A percentile compares a stretch with the other conserved stretches of the same genome.
These are phyloP conservation scores for Recurvirostra avosetta DNA, from an alignment of 2,113 vertebrate genomes.

Conservation along the genomic window DNA sequence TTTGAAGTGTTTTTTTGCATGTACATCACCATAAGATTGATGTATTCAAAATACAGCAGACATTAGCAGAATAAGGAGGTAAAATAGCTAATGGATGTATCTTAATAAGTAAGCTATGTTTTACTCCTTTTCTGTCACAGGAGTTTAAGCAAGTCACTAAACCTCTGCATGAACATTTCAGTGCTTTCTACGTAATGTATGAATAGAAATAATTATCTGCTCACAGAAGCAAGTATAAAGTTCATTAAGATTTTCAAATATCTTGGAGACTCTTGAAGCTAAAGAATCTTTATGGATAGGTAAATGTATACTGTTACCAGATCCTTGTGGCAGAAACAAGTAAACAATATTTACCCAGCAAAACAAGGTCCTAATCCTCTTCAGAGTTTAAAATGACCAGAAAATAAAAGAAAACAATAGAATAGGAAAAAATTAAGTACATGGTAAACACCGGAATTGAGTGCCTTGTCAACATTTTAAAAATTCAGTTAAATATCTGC, in stretches of 20 bases:
- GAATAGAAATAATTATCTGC: background rate
- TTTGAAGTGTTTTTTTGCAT: background rate
- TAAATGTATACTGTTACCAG: background rate
- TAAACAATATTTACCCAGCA: background rate
- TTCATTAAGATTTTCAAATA: background rate
- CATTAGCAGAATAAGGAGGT: background rate
- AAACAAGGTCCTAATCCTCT: background rate
- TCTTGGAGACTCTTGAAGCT: background rate
- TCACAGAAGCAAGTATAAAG: background rate
- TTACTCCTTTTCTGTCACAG: background rate
- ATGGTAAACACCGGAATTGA: background rate
- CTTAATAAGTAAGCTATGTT: background rate
- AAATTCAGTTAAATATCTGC: background rate
- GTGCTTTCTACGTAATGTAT: background rate
- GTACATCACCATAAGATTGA: background rate
- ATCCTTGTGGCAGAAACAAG: background rate
- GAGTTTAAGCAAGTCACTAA: background rate
- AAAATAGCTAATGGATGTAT: background rate
- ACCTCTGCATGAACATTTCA: background rate
- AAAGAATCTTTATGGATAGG: background rate
- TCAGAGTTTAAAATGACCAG: background rate
- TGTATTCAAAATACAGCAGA: background rate
- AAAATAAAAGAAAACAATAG: background rate
- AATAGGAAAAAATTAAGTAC: background rate
- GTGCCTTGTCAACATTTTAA: background rate